Base-by-base conservation (phyloP, 1,140 invertebrate species). In the Neoseiulus cucumeris region DNA sequence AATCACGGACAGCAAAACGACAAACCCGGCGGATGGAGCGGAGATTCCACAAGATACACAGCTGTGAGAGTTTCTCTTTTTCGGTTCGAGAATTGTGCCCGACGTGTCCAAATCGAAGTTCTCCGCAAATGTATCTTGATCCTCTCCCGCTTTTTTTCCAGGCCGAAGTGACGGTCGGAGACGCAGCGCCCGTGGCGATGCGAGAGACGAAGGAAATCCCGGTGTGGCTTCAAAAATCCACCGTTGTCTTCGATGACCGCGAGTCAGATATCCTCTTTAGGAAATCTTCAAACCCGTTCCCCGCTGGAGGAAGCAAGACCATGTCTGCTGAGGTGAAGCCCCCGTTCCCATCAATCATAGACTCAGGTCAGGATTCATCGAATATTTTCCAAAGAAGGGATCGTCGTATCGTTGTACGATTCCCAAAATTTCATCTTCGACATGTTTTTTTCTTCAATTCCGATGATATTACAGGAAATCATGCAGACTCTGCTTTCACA, bases 401-500 rank as follows among this genome's bases (percentile, higher is more conserved):
- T 65, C 7, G n/a, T n/a, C n/a, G n/a, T n/a, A n/a, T 25, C 17
- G 12, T n/a, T n/a, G n/a, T n/a, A n/a, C n/a, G n/a, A n/a, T n/a
- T n/a, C n/a, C n/a, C n/a, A n/a, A n/a, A n/a, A n/a, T n/a, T n/a
- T n/a, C n/a, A n/a, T 20, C 1, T 67, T n/a, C n/a, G n/a, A n/a
- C n/a, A n/a, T n/a, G n/a, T n/a, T n/a, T n/a, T n/a, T n/a, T n/a
- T n/a, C n/a, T n/a, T n/a, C n/a, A n/a, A n/a, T n/a, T n/a, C n/a
- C n/a, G n/a, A n/a, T n/a, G n/a, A n/a, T 67, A 7, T 83, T 82
- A 70, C 87, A 91, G 72, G 87, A 90, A 72, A 91, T 92, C 64
- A 92, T 92, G 88, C 89, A 87, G 18, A 86, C 91, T 2, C 76
- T 94, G 20, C 75, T 92, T 64, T 86, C 87, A 44, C 88, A 91